Conservation (phyloP, 2,888 invertebrate species). For the Calliopum simillimum region DNA sequence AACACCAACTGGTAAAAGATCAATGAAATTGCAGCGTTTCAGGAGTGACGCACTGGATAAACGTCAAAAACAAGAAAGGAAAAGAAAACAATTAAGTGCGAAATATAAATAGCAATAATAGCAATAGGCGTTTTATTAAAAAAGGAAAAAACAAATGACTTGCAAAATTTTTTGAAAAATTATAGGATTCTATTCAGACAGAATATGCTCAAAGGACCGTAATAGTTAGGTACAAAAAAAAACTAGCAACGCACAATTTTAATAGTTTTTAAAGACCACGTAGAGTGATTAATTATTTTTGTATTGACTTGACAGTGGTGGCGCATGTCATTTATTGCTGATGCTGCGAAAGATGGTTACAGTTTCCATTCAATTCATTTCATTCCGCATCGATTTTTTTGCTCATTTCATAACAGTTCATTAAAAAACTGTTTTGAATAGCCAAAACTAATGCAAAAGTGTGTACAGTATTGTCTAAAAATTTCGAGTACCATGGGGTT, state of each 20-base stretch:
- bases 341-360: constrained; percentile 17
- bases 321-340: background rate
- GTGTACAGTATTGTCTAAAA: constrained; percentile 21
- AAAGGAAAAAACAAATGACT: too few species aligned
- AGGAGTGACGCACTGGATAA: too few species aligned
- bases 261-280: too few species aligned
- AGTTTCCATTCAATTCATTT: constrained; percentile 16
- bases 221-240: too few species aligned
- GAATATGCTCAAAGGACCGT: too few species aligned
- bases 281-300: constrained; percentile 7
- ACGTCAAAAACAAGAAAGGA: too few species aligned
- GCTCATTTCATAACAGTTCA: constrained; percentile 14
- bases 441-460: constrained; percentile 39
- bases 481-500: too few species aligned
- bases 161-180: too few species aligned
- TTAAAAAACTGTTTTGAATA: constrained; percentile 23
- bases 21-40: too few species aligned
- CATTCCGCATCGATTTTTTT: constrained; percentile 38
- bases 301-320: background rate
- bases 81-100: constrained; percentile 63
- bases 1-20: too few species aligned
- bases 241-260: too few species aligned
- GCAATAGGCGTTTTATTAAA: background rate
- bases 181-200: too few species aligned
- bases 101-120: constrained; percentile 59